Conservation (phyloP, 1,140 invertebrate genomes). For the Copidosoma floridanum region DNA sequence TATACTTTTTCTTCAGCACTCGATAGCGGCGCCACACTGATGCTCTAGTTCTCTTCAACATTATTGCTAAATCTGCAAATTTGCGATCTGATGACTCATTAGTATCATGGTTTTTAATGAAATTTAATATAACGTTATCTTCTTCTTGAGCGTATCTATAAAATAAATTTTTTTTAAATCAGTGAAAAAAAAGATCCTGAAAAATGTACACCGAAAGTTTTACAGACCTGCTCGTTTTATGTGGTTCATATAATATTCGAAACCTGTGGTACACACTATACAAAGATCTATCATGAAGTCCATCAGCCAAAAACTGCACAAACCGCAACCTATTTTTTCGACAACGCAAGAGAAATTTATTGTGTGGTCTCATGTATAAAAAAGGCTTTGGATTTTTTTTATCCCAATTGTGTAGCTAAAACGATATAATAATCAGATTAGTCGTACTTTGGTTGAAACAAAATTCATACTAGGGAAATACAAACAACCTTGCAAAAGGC, state of each 20-base stretch:
- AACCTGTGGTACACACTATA: slow-evolving; percentile 46
- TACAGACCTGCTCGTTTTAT: slow-evolving; percentile 35
- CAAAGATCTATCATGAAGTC: slow-evolving; percentile 37
- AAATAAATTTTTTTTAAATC: slow-evolving; percentile 10
- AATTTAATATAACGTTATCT: slow-evolving; percentile 39
- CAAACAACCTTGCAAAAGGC: slow-evolving; percentile 41
- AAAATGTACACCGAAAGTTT: slow-evolving; percentile 1
- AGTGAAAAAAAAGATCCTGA: not conserved
- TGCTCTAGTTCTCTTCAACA: slow-evolving; percentile 42
- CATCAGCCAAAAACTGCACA: slow-evolving; percentile 44
- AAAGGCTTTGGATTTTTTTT: slow-evolving; percentile 30
- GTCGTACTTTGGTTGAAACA: not conserved
- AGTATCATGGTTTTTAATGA: slow-evolving; percentile 30
- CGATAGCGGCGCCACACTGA: slow-evolving; percentile 46
- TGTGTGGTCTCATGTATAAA: slow-evolving; percentile 25
- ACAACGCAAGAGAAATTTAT: slow-evolving; percentile 10
- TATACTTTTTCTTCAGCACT: slow-evolving; percentile 15
- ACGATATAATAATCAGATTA: not conserved
- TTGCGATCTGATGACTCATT: slow-evolving; percentile 29
- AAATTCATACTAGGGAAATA: not conserved
- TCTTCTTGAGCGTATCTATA: slow-evolving; percentile 33
- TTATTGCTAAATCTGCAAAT: slow-evolving; percentile 39
- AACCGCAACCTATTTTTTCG: slow-evolving; percentile 35
- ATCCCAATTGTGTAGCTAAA: slow-evolving; percentile 40
- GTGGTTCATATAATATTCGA: slow-evolving; percentile 30